These are phyloP conservation scores for Ptychoptera albimana DNA, from an alignment of 2,888 invertebrate genomes.

Conservation along the genomic window DNA sequence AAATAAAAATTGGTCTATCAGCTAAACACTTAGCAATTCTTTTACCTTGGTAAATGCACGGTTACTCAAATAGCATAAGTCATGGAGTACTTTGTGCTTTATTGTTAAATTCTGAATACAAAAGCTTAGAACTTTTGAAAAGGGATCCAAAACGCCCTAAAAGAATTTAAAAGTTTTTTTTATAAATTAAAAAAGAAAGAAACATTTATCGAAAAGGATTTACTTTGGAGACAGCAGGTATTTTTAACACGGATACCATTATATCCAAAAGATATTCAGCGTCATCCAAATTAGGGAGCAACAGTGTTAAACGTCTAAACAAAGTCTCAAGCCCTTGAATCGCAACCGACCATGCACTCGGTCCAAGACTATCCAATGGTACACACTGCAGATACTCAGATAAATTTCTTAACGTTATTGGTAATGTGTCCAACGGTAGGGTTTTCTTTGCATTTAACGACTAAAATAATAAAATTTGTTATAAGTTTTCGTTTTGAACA, in stretches of 20 bases:
- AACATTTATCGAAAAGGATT: constrained; percentile 28
- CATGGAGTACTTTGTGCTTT: constrained; percentile 62
- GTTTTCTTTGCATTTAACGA: constrained; percentile 63
- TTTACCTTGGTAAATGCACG: constrained; percentile 65
- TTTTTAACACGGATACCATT: constrained; percentile 62
- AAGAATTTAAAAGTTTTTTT: constrained; percentile 12
- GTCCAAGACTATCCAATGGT: constrained; percentile 59
- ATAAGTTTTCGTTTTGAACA: too few relatives aligned
- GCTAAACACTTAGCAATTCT: constrained; percentile 7
- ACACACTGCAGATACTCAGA: constrained; percentile 86
- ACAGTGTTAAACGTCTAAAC: constrained; percentile 58
- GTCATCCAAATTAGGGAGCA: constrained; percentile 52
- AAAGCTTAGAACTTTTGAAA: constrained; percentile 85
- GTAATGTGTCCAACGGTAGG: constrained; percentile 50
- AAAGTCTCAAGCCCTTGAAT: constrained; percentile 76
- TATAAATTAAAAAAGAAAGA: constrained; percentile 46
- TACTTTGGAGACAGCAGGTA: constrained; percentile 48
- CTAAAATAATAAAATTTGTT: constrained; percentile 14
- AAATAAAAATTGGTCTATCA: neutral
- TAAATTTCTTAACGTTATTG: constrained; percentile 75
- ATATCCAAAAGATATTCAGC: constrained; percentile 55
- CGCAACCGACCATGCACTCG: constrained; percentile 61
- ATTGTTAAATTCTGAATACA: constrained; percentile 80
- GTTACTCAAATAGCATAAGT: constrained; percentile 80
- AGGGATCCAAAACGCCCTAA: constrained; percentile 79